Percentiles rank a stretch among this genome's conserved stretches.
These are phyloP conservation scores for Euura lappo DNA, from an alignment of 1,140 invertebrate genomes.

Conservation along the genomic window DNA sequence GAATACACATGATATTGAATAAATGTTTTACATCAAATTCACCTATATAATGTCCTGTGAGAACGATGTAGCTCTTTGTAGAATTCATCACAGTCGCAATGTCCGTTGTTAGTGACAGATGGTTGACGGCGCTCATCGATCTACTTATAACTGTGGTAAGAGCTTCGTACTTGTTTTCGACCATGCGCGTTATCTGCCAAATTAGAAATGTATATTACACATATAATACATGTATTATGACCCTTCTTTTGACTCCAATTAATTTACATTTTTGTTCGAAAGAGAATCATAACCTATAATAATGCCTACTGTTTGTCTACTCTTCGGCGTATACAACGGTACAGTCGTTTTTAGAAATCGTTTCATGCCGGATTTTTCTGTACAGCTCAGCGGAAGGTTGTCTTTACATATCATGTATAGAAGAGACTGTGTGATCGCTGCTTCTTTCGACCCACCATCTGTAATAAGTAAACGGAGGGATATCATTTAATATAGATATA, in stretches of 20 bases:
- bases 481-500: neutral
- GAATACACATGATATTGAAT: conserved; percentile 16
- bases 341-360: conserved; percentile 44
- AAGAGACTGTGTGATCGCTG: conserved; percentile 22
- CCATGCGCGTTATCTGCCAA: conserved; percentile 12
- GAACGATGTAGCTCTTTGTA: conserved; percentile 33
- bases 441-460: conserved; percentile 9
- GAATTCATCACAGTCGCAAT: conserved; percentile 35
- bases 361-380: conserved; percentile 50
- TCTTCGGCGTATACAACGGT: conserved; percentile 46
- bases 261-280: no score
- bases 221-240: no score
- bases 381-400: conserved; percentile 43
- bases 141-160: conserved; percentile 30
- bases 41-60: conserved; percentile 28
- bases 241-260: no score
- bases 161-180: conserved; percentile 46
- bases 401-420: conserved; percentile 46
- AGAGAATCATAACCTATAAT: neutral
- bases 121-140: conserved; percentile 21
- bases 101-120: conserved; percentile 37
- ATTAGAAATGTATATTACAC: no score
- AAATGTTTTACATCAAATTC: conserved; percentile 19
- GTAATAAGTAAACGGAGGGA: neutral
- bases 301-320: conserved; percentile 30